phyloP scores from a whole-genome alignment of 2,888 invertebrate genomes.

The Ptychoptera contaminata region DNA sequence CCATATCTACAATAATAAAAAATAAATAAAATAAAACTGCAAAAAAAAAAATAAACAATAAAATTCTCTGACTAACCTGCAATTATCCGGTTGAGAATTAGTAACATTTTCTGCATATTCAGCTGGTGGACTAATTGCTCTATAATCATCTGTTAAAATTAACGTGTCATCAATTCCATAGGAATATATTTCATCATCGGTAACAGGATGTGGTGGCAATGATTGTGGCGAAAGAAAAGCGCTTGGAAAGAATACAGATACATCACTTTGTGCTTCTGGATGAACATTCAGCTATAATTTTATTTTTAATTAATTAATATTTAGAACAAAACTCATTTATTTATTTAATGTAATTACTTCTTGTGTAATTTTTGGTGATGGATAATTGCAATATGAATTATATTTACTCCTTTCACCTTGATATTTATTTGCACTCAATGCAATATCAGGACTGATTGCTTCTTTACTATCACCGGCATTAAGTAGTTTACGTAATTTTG shows the following conservation, averaged over 20 bases:
- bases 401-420: conserved; percentile 13
- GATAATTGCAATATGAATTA: conserved; percentile 16
- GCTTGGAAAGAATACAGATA: conserved; percentile 20
- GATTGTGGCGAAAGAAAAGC: conserved; percentile 27
- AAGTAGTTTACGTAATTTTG: conserved; percentile 57
- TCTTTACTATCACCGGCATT: conserved; percentile 34
- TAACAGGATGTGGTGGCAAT: conserved; percentile 17
- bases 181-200: conserved; percentile 22
- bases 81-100: no score
- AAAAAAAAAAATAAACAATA: no score
- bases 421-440: conserved; percentile 9
- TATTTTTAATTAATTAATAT: background rate
- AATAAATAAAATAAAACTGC: no score
- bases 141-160: conserved; percentile 34
- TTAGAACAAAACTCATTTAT: background rate
- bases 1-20: conserved; percentile 19
- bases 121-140: conserved; percentile 53
- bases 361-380: conserved; percentile 15
- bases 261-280: conserved; percentile 14
- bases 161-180: conserved; percentile 24
- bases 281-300: conserved; percentile 15
- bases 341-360: conserved; percentile 12
- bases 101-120: conserved; percentile 40
- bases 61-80: no score
- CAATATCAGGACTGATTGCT: conserved; percentile 22